These are phyloP conservation scores for Glyptemys insculpta DNA, from an alignment of 2,797 vertebrate species.

Conservation along the genomic window DNA sequence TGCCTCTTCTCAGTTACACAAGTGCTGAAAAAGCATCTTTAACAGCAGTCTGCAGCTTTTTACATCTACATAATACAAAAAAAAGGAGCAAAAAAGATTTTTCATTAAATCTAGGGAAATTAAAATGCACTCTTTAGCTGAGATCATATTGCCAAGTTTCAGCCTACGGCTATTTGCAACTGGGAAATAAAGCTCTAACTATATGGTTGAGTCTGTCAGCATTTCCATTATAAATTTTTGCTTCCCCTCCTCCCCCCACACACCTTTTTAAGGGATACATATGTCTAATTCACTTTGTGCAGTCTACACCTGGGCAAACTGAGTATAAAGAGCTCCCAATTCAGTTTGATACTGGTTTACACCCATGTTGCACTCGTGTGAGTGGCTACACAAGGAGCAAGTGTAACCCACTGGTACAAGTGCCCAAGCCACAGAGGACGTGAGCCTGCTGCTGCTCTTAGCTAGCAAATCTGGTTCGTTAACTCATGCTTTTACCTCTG, in stretches of 20 bases:
- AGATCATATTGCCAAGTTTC: not conserved
- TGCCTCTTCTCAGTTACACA: not conserved
- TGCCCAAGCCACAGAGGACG: not conserved
- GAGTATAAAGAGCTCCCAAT: not conserved
- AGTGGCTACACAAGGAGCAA: not conserved
- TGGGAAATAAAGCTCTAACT: slow-evolving; percentile 14
- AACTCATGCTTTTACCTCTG: not conserved
- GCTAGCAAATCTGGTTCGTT: not conserved
- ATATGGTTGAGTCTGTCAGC: too few relatives aligned
- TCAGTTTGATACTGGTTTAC: rapidly evolving
- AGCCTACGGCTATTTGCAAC: slow-evolving; percentile 32
- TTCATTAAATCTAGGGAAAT: not conserved
- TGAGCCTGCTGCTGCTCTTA: not conserved
- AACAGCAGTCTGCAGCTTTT: not conserved
- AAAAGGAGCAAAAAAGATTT: not conserved
- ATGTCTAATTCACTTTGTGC: not conserved
- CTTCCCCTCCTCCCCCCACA: not conserved
- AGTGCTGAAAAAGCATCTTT: not conserved
- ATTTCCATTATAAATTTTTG: too few relatives aligned
- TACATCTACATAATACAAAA: not conserved
- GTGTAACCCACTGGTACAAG: not conserved
- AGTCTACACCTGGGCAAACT: not conserved
- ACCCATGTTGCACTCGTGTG: not conserved
- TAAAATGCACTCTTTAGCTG: not conserved
- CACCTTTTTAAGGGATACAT: rapidly evolving